Evolutionary conservation across 2,888 invertebrate genomes (phyloP).

Genomic region (Synergus itoensis): DNA sequence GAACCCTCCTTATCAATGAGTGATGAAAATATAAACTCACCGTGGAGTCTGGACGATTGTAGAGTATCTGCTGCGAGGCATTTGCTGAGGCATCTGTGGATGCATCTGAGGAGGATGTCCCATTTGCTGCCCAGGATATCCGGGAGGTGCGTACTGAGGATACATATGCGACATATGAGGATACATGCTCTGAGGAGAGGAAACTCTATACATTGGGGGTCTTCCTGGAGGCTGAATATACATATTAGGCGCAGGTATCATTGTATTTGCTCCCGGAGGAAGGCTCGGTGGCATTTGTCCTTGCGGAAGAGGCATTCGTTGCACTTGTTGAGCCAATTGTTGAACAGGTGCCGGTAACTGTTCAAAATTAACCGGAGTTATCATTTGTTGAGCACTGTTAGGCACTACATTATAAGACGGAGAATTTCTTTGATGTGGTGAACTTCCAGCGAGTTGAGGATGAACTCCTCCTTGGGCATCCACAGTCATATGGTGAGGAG

Average conservation of each 20-base stretch:
- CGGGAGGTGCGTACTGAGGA: constrained; percentile 64
- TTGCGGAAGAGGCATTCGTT: constrained; percentile 75
- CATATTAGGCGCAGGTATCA: constrained; percentile 71
- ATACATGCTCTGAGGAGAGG: constrained; percentile 70
- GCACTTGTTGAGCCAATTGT: constrained; percentile 76
- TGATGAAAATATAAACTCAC: constrained; percentile 45
- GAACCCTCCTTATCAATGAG: background rate
- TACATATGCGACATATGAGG: constrained; percentile 71
- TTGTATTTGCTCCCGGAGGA: constrained; percentile 72
- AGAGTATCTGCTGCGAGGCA: constrained; percentile 60
- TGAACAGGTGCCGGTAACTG: constrained; percentile 76
- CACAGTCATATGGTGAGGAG: constrained; percentile 54
- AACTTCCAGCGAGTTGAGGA: constrained; percentile 58
- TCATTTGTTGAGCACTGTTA: constrained; percentile 58
- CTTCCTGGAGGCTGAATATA: constrained; percentile 77
- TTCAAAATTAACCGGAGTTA: constrained; percentile 73
- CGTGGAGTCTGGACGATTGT: constrained; percentile 57
- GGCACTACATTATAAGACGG: constrained; percentile 64
- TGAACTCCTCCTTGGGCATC: constrained; percentile 47
- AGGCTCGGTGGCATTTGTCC: constrained; percentile 68
- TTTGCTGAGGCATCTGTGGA: constrained; percentile 69
- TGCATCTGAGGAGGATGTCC: constrained; percentile 68
- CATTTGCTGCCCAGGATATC: constrained; percentile 63
- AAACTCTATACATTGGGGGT: constrained; percentile 73
- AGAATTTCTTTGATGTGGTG: constrained; percentile 68